phyloP scores from a whole-genome alignment of 2,113 vertebrate species.

The Hipposideros armiger region DNA sequence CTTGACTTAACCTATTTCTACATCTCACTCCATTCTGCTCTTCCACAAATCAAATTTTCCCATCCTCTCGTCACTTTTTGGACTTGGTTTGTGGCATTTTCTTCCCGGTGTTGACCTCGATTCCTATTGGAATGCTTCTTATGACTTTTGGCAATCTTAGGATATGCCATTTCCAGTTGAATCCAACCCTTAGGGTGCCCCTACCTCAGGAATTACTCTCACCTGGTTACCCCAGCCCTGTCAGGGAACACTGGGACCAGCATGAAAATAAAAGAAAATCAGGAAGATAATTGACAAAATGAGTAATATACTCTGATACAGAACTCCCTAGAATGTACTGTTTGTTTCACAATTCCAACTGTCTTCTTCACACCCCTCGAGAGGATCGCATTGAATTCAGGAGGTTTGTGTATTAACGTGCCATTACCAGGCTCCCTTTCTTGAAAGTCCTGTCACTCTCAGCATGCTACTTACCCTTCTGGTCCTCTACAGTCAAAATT shows the following conservation, averaged over 20 bases:
- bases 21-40: background rate
- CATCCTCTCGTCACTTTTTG: background rate
- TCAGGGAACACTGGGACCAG: background rate
- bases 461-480: background rate
- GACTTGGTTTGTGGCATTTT: background rate
- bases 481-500: background rate
- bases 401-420: background rate
- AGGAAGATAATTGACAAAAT: background rate
- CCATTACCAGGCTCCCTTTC: background rate
- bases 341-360: background rate
- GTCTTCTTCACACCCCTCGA: background rate
- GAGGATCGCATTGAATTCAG: background rate
- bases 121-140: background rate
- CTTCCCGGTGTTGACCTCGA: background rate
- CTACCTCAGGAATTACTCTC: background rate
- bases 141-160: background rate
- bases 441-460: background rate
- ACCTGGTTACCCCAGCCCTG: background rate
- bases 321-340: background rate
- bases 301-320: background rate
- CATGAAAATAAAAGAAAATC: background rate
- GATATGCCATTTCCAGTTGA: background rate
- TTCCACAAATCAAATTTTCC: background rate
- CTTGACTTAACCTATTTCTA: background rate
- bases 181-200: background rate